A percentile compares a stretch with the other conserved stretches of the same genome.
Evolutionary conservation across 2,888 invertebrate species (phyloP).

Genomic region (Phragmatobia fuliginosa): DNA sequence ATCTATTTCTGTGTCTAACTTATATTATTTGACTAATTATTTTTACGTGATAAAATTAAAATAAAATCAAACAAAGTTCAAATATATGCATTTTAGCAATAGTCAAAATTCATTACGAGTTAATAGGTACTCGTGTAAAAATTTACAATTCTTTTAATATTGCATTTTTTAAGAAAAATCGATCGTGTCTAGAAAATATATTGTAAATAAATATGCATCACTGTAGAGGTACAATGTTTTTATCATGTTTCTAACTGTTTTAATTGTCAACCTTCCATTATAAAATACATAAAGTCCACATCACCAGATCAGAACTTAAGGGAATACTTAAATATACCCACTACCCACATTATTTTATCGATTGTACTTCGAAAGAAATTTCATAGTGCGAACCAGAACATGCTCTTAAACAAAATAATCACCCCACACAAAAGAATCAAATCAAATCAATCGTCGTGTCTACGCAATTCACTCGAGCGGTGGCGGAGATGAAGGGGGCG

Average conservation of each 20-base stretch:
- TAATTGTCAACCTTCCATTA: neutral
- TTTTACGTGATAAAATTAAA: too few relatives aligned
- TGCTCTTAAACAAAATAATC: constrained; percentile 18
- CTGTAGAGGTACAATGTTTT: neutral
- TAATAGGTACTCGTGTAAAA: too few relatives aligned
- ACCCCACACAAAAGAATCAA: constrained; percentile 51
- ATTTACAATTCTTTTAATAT: too few relatives aligned
- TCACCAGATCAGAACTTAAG: neutral
- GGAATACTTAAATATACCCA: neutral
- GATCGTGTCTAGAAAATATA: neutral
- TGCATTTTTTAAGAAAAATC: too few relatives aligned
- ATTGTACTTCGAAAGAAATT: neutral
- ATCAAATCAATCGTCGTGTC: constrained; percentile 57
- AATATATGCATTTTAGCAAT: too few relatives aligned
- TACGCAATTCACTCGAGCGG: constrained; percentile 54
- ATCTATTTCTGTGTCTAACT: neutral
- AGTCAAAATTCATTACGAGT: too few relatives aligned
- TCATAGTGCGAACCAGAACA: constrained; percentile 4
- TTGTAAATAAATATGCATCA: neutral
- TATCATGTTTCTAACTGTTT: neutral
- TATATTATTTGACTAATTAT: neutral
- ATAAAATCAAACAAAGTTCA: too few relatives aligned
- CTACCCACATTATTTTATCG: neutral
- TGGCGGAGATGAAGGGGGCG: constrained; percentile 35
- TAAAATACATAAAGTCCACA: neutral